Evolutionary conservation across 2,797 vertebrate species (phyloP).

Genomic region (Bradypus variegatus): DNA sequence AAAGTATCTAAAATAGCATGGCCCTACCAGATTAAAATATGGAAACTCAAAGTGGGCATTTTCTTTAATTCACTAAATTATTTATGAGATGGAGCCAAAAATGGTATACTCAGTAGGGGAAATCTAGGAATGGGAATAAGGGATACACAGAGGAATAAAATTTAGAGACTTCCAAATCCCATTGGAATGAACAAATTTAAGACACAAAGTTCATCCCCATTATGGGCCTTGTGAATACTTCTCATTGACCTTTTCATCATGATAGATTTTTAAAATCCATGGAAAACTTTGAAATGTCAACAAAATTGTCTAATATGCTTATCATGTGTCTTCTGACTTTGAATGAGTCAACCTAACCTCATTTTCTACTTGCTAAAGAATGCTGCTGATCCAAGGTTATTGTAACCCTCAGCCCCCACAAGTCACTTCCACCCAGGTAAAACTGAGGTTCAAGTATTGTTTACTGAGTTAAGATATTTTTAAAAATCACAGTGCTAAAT

Average conservation of each 20-base stretch:
- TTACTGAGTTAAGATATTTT: constrained; percentile 6
- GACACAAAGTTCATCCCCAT: not conserved
- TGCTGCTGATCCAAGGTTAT: not conserved
- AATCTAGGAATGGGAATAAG: not conserved
- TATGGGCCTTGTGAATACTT: not conserved
- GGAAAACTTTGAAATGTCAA: constrained; percentile 19
- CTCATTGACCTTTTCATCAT: constrained; percentile 43
- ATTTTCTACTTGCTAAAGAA: constrained; percentile 24
- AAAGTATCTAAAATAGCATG: not conserved
- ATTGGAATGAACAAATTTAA: constrained; percentile 24
- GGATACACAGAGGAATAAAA: constrained; percentile 29
- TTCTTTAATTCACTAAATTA: not conserved
- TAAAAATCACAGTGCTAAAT: constrained; percentile 21
- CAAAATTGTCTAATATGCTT: constrained; percentile 16
- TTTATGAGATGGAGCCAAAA: constrained; percentile 3
- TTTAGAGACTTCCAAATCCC: not conserved
- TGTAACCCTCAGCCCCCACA: not conserved
- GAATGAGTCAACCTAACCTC: not conserved
- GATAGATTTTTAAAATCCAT: constrained; percentile 30
- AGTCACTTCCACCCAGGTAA: not conserved
- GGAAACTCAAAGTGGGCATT: not conserved
- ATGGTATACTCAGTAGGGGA: not conserved
- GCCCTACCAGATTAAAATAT: not conserved
- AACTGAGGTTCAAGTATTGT: not conserved
- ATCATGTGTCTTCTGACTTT: not conserved